Evolutionary conservation across 2,797 vertebrate genomes (phyloP), one percentile per base, ranked within the genome.

Genomic region (Tokudaia tokunoshimensis): DNA sequence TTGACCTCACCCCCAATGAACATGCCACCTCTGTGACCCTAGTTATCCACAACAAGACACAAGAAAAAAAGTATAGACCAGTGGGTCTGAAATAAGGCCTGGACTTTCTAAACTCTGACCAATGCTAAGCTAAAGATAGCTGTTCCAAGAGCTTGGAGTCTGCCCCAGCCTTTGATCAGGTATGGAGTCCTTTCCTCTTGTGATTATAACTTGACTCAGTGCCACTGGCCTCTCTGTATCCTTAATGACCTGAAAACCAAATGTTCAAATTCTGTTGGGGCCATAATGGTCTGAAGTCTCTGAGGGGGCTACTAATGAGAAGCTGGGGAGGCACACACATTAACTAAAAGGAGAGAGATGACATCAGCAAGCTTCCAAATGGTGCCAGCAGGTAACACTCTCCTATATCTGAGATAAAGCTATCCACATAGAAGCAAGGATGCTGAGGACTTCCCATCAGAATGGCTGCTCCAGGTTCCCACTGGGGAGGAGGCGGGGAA

Each of bases 11-110:
- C 29, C 22, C 13, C 37, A n/a, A 2, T 70, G 47, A 70, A 70
- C 1, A 15, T 0, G 13, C 8, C 1, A 9, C 29, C 29, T 57
- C 12, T 47, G 0, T 47, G 57, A 41, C 2, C 37, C n/a, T 74
- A 34, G 59, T 10, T 26, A 26, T 70, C 24, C 52, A 14, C 0
- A 9, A 70, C n/a, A 50, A 26, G 11, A 41, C 24, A 59, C 47
- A 41, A 37, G 63, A 79, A 61, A 76, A 37, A 50, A 1, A 14
- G 0, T 61, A 3, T 50, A 44, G 41, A 50, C 37, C 11, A 37
- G 2, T 19, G 29, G 3, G 24, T 12, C 37, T 7, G 47, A 85
- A 37, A 31, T 41, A 34, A 75, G 29, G 19, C 52, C 22, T 82
- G 13, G 0, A 17, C 10, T 57, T 80, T 26, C 12, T 44, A 59